These are phyloP conservation scores for Pseudococcus viburni DNA, from an alignment of 2,888 invertebrate genomes.

Conservation along the genomic window DNA sequence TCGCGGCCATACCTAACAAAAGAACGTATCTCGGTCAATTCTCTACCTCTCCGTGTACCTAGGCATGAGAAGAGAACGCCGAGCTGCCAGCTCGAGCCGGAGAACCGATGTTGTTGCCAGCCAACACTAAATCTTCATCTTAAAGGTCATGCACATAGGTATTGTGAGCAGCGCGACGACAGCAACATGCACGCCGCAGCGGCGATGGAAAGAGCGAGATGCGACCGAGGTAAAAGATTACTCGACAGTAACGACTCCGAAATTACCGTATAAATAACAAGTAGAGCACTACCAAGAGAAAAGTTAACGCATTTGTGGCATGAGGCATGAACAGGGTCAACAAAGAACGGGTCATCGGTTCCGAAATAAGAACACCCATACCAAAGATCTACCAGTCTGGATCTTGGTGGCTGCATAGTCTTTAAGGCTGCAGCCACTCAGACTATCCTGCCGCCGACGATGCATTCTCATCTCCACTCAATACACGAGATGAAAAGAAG, in stretches of 20 bases:
- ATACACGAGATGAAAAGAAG: neutral
- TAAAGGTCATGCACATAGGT: constrained; percentile 21
- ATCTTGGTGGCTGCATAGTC: neutral
- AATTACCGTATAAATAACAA: constrained; percentile 49
- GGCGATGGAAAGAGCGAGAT: neutral
- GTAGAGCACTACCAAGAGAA: constrained; percentile 39
- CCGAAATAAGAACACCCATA: constrained; percentile 26
- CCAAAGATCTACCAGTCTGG: neutral
- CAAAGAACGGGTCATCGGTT: constrained; percentile 43
- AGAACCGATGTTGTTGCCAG: neutral
- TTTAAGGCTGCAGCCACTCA: neutral
- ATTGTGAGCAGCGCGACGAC: neutral
- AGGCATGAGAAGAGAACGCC: neutral
- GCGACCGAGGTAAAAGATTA: constrained; percentile 4
- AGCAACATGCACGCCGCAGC: neutral
- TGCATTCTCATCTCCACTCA: neutral
- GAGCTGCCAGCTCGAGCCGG: neutral
- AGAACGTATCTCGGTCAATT: constrained; percentile 57
- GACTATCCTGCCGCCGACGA: neutral
- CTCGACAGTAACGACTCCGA: constrained; percentile 6
- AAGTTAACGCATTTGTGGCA: constrained; percentile 5
- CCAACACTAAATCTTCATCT: constrained; percentile 27
- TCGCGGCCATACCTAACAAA: constrained; percentile 56
- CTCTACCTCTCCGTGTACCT: neutral
- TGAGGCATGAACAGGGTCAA: constrained; percentile 13